Base-by-base conservation (phyloP, 2,113 vertebrate species). In the Passer domesticus region DNA sequence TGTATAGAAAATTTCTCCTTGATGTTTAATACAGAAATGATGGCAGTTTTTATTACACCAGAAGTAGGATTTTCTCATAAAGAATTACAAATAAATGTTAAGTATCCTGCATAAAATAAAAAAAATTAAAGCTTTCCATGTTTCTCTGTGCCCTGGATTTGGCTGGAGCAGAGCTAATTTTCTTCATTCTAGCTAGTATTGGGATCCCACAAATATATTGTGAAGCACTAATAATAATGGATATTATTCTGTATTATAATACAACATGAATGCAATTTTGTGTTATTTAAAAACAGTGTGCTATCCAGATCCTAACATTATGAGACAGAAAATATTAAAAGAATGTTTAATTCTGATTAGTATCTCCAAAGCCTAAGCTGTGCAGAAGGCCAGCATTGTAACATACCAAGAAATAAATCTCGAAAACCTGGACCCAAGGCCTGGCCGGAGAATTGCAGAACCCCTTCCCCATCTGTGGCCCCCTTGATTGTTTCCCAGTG, bases 51-150 rank as follows among this genome's bases (percentile, higher is more conserved):
- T 69, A n/a, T 69, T 62, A 13, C 17, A 74, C 11, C 3, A 33
- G 37, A 63, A 70, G 21, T 21, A 13, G 33, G 1, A 0, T 30
- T 87, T 27, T 70, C 35, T 60, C 0, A 0, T 35, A 43, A 7
- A 49, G n/a, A 50, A 70, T 9, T 25, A 5, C 20, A 83, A 67
- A 58, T 31, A 49, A 62, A 39, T 43, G 2, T 43, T 75, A 30
- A 31, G 12, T 46, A 33, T 37, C 31, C 5, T 37, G 4, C 27
- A 49, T 18, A 81, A 66, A 63, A 6, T 21, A 18, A 62, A 39
- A 43, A 41, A 8, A 47, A 52, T 9, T 9, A 69, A 13, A 63
- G 0, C 5, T 83, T 88, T 82, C 28, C 5, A 22, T 80, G 28
- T 69, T 86, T 39, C 30, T 55, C 9, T 70, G 6, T 78, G 33